These are phyloP conservation scores for Plebejus melissa DNA, from an alignment of 2,888 invertebrate species.

Conservation along the genomic window DNA sequence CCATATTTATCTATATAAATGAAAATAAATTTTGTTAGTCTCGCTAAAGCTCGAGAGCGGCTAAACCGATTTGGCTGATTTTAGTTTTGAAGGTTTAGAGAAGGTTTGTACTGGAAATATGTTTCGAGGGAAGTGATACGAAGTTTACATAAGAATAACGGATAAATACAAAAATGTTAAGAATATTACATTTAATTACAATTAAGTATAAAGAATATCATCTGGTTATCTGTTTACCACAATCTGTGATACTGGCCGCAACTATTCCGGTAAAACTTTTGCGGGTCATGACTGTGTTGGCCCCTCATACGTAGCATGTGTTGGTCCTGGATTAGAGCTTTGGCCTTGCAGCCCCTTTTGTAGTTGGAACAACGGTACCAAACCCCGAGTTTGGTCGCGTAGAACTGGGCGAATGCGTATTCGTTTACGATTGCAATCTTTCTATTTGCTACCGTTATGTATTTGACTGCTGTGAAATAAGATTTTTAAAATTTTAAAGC, in stretches of 20 bases:
- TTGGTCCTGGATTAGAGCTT: background rate
- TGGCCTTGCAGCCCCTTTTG: slow-evolving; percentile 12
- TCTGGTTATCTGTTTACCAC: background rate
- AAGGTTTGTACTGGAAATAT: too few species aligned
- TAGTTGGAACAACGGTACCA: background rate
- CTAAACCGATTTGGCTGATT: background rate
- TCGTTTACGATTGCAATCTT: background rate
- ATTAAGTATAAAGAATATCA: background rate
- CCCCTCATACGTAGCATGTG: background rate
- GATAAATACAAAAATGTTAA: too few species aligned
- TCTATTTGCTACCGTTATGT: background rate
- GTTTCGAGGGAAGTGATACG: too few species aligned
- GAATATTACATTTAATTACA: too few species aligned
- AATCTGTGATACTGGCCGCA: background rate
- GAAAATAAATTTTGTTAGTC: background rate
- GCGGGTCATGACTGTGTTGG: background rate
- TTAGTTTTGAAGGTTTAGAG: too few species aligned
- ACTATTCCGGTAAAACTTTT: background rate
- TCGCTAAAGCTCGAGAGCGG: background rate
- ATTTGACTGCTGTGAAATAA: background rate
- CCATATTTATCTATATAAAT: background rate
- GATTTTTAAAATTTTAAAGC: background rate
- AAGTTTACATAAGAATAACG: too few species aligned
- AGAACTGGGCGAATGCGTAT: background rate
- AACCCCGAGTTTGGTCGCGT: background rate